Evolutionary conservation across 1,140 invertebrate species (phyloP).

Genomic region (Diachasmimorpha longicaudata): DNA sequence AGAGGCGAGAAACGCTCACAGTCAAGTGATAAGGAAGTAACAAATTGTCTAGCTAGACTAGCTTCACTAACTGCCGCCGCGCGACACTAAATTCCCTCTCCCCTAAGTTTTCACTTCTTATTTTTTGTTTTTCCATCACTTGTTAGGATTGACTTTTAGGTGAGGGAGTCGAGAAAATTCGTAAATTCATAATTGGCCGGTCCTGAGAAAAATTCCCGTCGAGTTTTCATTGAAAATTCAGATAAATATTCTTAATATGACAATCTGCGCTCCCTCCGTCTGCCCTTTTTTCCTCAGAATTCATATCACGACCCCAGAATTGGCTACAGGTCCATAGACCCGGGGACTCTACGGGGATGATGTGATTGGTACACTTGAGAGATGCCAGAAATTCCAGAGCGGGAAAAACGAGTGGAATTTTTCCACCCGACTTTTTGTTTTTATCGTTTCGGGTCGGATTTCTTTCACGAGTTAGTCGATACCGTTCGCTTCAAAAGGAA

Average conservation of each 20-base stretch:
- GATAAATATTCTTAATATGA: no score
- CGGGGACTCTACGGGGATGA: no score
- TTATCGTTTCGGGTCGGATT: neutral
- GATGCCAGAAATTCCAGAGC: no score
- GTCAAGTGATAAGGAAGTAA: slow-evolving; percentile 55
- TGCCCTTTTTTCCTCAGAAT: neutral
- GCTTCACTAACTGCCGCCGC: slow-evolving; percentile 28
- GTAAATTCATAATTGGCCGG: neutral
- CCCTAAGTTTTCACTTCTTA: neutral
- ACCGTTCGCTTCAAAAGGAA: no score
- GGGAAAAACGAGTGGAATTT: neutral
- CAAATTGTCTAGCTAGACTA: slow-evolving; percentile 56
- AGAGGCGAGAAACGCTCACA: slow-evolving; percentile 31
- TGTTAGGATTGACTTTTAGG: neutral
- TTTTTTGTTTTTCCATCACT: neutral
- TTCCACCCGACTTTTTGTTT: neutral
- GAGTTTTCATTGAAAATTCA: no score
- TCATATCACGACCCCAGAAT: neutral
- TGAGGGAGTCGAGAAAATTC: neutral
- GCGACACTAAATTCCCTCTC: slow-evolving; percentile 1
- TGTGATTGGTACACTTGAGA: no score
- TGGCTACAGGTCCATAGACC: no score
- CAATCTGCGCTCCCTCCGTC: no score
- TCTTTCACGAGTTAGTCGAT: no score
- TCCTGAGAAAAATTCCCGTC: no score